These are phyloP conservation scores for Arge pagana DNA, from an alignment of 2,888 invertebrate species.

Conservation along the genomic window DNA sequence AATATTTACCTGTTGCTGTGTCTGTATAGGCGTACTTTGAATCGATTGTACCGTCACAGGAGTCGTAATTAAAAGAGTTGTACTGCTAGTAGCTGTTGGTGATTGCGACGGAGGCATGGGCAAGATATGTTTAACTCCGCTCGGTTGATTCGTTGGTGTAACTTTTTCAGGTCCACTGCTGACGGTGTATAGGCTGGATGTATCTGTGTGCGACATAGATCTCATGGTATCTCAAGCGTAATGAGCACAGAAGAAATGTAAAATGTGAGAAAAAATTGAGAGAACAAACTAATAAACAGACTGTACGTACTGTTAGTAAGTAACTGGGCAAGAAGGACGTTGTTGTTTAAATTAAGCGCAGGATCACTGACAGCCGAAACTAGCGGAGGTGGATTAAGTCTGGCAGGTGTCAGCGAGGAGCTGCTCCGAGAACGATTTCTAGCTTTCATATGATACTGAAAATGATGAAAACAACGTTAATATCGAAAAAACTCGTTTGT, in stretches of 20 bases:
- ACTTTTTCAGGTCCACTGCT: slow-evolving; percentile 59
- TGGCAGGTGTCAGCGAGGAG: slow-evolving; percentile 58
- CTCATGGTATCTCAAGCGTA: too few relatives aligned
- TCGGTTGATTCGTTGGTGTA: slow-evolving; percentile 39
- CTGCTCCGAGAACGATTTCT: slow-evolving; percentile 64
- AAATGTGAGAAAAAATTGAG: too few relatives aligned
- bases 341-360: slow-evolving; percentile 67
- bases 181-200: slow-evolving; percentile 61
- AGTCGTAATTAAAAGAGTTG: slow-evolving; percentile 58
- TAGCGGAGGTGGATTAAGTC: slow-evolving; percentile 66
- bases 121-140: slow-evolving; percentile 59
- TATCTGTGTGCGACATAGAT: slow-evolving; percentile 35
- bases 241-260: not conserved
- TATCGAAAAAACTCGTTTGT: not conserved
- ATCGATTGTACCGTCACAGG: slow-evolving; percentile 58
- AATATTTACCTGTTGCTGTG: slow-evolving; percentile 36
- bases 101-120: slow-evolving; percentile 61
- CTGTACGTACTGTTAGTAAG: slow-evolving; percentile 71
- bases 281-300: not conserved
- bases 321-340: slow-evolving; percentile 82
- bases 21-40: slow-evolving; percentile 44
- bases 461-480: too few relatives aligned
- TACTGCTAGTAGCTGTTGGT: slow-evolving; percentile 55
- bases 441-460: slow-evolving; percentile 55
- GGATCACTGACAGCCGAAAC: slow-evolving; percentile 79